Percentiles rank a stretch among this genome's conserved stretches.
Evolutionary conservation across 2,113 vertebrate genomes (phyloP).

Genomic region (Vulpes lagopus): DNA sequence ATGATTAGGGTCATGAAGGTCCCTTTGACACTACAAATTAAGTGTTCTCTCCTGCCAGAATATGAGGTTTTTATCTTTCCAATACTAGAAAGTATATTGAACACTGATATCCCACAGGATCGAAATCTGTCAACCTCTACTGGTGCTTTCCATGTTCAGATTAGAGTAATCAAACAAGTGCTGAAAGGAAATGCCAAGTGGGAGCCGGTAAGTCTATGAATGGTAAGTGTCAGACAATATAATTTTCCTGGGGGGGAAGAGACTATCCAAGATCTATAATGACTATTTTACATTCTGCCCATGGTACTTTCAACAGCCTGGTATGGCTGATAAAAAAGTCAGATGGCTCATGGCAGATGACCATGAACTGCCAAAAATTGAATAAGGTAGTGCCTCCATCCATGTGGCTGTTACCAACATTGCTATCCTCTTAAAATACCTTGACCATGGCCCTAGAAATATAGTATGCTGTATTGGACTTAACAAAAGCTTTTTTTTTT

Average conservation of each 20-base stretch:
- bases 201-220: neutral
- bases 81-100: neutral
- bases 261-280: neutral
- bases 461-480: neutral
- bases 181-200: neutral
- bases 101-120: neutral
- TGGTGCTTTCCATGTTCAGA: neutral
- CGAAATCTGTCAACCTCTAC: neutral
- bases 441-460: neutral
- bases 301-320: neutral
- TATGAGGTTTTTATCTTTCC: neutral
- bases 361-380: neutral
- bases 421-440: neutral
- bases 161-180: neutral
- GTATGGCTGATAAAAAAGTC: neutral
- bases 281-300: neutral
- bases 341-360: neutral
- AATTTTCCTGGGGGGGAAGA: neutral
- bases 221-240: neutral
- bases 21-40: neutral
- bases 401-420: neutral
- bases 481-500: neutral
- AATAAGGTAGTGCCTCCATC: neutral
- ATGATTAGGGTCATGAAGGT: neutral
- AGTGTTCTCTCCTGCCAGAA: neutral